Base-by-base conservation (phyloP, 2,888 invertebrate species). In the Epistrophella euchroma region DNA sequence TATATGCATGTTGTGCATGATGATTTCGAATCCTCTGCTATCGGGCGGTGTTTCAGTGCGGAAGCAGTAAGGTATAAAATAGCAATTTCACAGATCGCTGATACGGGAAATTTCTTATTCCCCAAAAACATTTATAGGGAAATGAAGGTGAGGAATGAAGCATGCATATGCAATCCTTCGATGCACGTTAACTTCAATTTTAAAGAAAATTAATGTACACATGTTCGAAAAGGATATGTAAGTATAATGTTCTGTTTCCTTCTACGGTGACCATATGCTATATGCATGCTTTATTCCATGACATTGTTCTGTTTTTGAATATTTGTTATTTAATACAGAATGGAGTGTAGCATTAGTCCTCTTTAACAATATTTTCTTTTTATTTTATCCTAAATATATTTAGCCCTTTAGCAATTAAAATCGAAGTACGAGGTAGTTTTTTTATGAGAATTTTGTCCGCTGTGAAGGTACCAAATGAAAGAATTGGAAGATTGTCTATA, bases 31-130 rank as follows among this genome's bases (percentile, higher is more conserved):
- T 32, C 13, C 17, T 64, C 28, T 32, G 64, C 28, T 74, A 79
- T 71, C 70, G 70, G 71, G 71, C 15, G 40, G 40, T 40, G 15
- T 40, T 40, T 40, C 40, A 40, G 15, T 45, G 45, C 52, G 81
- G 81, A 85, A 78, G 82, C 82, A 80, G 60, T 72, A 76, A 77
- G 77, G 77, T 86, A 86, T 82, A 86, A 86, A 86, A 86, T 86
- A 86, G 86, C 86, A 86, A 86, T 86, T 86, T 86, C 86, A 86
- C 86, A 86, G 86, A 86, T 86, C 86, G 86, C 77, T 86, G 86
- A 82, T 82, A 86, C 86, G 82, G 82, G 86, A 82, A 86, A 86
- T 82, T 82, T 62, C 86, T 60, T 86, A 78, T 74, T 82, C 71
- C 70, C 60, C 43, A 47, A 73, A 60, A 64, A 66, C 55, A 60